Conservation (phyloP, 64 coral and sea anemone species). For the Pachyseris speciosa region DNA sequence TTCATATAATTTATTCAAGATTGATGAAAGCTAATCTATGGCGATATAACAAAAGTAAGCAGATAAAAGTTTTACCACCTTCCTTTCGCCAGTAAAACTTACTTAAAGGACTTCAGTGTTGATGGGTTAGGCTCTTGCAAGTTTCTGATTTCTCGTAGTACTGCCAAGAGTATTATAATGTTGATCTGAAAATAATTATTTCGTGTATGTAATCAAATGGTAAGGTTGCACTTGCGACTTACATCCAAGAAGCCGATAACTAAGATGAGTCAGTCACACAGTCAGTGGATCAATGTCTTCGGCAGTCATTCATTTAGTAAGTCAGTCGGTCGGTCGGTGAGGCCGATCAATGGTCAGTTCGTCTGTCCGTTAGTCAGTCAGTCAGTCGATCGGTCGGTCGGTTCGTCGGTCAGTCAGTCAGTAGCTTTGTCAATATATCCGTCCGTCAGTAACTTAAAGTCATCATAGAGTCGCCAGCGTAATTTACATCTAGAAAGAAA, state of each 20-base stretch:
- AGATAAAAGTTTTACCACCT: neutral
- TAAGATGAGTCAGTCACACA: neutral
- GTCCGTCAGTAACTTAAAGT: too few relatives aligned
- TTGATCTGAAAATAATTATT: constrained; percentile 31
- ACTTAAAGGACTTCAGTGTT: constrained; percentile 30
- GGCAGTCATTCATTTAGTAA: too few relatives aligned
- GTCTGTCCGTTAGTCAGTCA: neutral
- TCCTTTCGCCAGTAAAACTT: neutral
- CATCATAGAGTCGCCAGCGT: too few relatives aligned
- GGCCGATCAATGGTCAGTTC: too few relatives aligned
- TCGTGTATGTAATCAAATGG: neutral
- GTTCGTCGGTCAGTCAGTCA: neutral
- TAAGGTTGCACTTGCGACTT: too few relatives aligned
- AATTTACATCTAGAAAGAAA: too few relatives aligned
- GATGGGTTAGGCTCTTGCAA: constrained; percentile 32
- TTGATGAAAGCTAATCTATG: too few relatives aligned
- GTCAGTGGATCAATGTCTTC: neutral
- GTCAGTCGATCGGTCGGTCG: neutral
- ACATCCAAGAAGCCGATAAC: too few relatives aligned
- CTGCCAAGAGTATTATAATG: constrained; percentile 13
- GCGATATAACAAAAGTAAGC: neutral
- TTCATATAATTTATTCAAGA: too few relatives aligned
- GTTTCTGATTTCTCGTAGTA: constrained; percentile 36
- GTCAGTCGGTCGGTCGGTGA: neutral
- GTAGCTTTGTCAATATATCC: too few relatives aligned